Evolutionary conservation across 1,140 invertebrate genomes (phyloP).

Genomic region (Chrysomallon squamiferum): DNA sequence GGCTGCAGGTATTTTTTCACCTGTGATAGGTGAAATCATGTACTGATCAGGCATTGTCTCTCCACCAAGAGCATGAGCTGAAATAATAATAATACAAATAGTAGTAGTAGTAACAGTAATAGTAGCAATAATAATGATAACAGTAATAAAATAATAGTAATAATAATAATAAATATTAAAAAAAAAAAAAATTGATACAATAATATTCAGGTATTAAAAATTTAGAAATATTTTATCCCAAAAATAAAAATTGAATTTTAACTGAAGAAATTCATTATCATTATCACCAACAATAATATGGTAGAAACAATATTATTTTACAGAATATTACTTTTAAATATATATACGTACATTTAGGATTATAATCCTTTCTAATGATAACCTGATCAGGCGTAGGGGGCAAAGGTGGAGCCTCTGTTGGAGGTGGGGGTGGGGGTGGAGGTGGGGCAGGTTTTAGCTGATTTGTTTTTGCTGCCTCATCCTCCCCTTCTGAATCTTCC

Average conservation of each 20-base stretch:
- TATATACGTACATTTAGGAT: conserved; percentile 84
- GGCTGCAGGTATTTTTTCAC: conserved; percentile 94
- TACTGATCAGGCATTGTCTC: conserved; percentile 80
- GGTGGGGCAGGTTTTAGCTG: conserved; percentile 61
- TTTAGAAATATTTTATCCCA: neutral
- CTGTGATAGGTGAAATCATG: conserved; percentile 97
- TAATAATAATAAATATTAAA: too few species aligned
- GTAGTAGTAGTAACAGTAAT: too few species aligned
- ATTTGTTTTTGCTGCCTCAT: conserved; percentile 62
- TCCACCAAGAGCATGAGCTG: conserved; percentile 33
- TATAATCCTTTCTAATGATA: conserved; percentile 93
- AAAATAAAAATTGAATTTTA: neutral
- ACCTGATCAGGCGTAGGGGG: conserved; percentile 86
- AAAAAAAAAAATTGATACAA: too few species aligned
- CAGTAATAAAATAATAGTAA: too few species aligned
- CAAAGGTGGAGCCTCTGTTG: conserved; percentile 64
- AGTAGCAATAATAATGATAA: too few species aligned
- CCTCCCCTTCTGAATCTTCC: conserved; percentile 66
- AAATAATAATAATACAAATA: too few species aligned
- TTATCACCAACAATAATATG: too few species aligned
- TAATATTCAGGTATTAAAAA: too few species aligned
- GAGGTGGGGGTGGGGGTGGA: conserved; percentile 69
- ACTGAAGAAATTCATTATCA: too few species aligned
- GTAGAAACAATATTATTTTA: too few species aligned
- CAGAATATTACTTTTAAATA: too few species aligned